Base-by-base conservation (phyloP, 2,113 vertebrate genomes). In the Ptychochromis oligacanthus region DNA sequence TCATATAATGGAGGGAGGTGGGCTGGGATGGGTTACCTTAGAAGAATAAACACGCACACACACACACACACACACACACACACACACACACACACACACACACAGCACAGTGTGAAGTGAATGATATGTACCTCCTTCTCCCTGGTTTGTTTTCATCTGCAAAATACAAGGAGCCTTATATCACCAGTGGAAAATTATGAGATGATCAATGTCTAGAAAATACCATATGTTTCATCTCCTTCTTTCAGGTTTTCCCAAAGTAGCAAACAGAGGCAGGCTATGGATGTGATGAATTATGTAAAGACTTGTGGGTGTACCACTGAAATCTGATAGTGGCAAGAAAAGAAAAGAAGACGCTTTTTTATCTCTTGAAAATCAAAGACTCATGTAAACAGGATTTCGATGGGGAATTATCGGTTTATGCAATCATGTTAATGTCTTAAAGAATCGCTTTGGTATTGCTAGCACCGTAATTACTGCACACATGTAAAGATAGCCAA, bases 1-100 rank as follows among this genome's bases (percentile, higher is more conserved):
- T 99, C 91, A 96, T 97, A 82, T 99, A 99, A 95, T 99, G 98
- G 84, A 99, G 96, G 0, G 98, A 99, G 20, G 98, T 99, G 84
- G 98, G 98, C 94, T 99, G 98, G 5, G 98, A 96, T 0, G 98
- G 98, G 87, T 97, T 97, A 85, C 98, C 98, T 99, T 94, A 34
- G 9, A 85, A 26, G 28, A 65, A 20, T 15, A 75, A 56, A 82
- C 24, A 89, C 13, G 67, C 31, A 89, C 10, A 61, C 49, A 79
- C 46, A 89, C 64, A 61, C 13, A 55, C n/a, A n/a, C n/a, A n/a
- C n/a, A n/a, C n/a, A n/a, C n/a, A n/a, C n/a, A n/a, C n/a, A n/a
- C n/a, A n/a, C n/a, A n/a, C n/a, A n/a, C n/a, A 82, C 24, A 89
- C 13, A 74, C 31, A 89, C 9, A 61, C 49, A 79, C 46, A 89